A percentile compares a stretch with the other conserved stretches of the same genome.
Evolutionary conservation across 2,797 vertebrate species (phyloP).

Genomic region (Xenentodon cancila): DNA sequence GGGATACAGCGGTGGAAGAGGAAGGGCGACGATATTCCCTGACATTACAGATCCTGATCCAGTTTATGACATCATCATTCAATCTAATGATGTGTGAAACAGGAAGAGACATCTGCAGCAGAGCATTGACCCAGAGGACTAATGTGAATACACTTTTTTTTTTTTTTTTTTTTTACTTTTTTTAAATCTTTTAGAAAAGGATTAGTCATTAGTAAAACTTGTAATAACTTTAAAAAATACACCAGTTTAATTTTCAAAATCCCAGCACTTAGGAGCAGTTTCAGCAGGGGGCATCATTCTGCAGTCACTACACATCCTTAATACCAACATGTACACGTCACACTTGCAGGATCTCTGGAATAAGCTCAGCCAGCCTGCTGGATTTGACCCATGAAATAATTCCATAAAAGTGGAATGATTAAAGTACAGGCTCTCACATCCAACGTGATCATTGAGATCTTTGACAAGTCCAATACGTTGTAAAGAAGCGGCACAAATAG

Average conservation of each 20-base stretch:
- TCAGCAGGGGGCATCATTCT: conserved; percentile 66
- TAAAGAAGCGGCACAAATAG: neutral
- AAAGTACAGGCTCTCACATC: neutral
- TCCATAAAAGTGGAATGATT: conserved; percentile 6
- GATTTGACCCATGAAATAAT: conserved; percentile 8
- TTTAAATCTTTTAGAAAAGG: too few species aligned
- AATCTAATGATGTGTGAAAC: neutral
- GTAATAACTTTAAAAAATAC: too few species aligned
- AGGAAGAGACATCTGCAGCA: conserved; percentile 10
- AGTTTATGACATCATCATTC: neutral
- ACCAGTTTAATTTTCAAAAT: neutral
- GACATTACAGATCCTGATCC: too few species aligned
- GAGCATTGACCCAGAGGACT: neutral
- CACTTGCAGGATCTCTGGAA: neutral
- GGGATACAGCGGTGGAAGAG: too few species aligned
- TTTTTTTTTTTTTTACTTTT: too few species aligned
- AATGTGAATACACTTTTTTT: neutral
- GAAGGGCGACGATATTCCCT: too few species aligned
- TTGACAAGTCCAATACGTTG: neutral
- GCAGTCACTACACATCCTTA: conserved; percentile 30
- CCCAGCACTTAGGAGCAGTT: neutral
- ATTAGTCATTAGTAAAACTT: too few species aligned
- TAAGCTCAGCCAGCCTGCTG: neutral
- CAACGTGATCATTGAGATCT: too few species aligned
- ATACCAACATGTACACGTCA: too few species aligned